phyloP scores from a whole-genome alignment of 1,140 invertebrate species.

The Trichogramma pretiosum region DNA sequence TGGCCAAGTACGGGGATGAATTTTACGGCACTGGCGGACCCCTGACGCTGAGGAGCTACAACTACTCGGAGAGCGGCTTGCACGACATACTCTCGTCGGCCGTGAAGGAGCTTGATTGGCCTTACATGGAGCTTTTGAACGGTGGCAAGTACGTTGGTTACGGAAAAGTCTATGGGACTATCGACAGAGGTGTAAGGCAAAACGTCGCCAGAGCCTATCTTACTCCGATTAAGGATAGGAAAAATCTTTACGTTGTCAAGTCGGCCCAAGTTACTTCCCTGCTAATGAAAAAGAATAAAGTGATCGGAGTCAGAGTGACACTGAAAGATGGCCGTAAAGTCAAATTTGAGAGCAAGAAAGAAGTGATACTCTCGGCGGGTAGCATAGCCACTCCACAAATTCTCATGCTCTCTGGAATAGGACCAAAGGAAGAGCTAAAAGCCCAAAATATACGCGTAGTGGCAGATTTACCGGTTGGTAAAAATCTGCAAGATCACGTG shows the following conservation, averaged over 20 bases:
- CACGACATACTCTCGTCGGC: conserved; percentile 37
- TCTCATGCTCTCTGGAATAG: conserved; percentile 65
- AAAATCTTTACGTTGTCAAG: conserved; percentile 62
- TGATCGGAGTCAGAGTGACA: conserved; percentile 41
- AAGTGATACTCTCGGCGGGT: conserved; percentile 58
- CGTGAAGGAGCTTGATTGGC: conserved; percentile 38
- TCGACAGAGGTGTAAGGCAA: conserved; percentile 51
- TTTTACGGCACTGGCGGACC: conserved; percentile 32
- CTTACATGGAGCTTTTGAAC: conserved; percentile 33
- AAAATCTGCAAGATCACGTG: conserved; percentile 60
- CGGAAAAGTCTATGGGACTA: conserved; percentile 39
- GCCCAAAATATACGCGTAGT: conserved; percentile 48
- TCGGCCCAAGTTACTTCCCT: conserved; percentile 51
- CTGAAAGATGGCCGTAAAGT: conserved; percentile 34
- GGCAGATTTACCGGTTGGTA: conserved; percentile 53
- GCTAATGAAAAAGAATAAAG: conserved; percentile 44
- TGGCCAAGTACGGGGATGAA: conserved; percentile 24
- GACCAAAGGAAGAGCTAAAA: conserved; percentile 57
- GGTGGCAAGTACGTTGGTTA: conserved; percentile 45
- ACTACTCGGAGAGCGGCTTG: conserved; percentile 37
- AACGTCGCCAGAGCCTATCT: conserved; percentile 58
- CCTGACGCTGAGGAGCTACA: conserved; percentile 39
- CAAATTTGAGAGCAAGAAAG: conserved; percentile 46
- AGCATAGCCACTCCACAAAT: conserved; percentile 52
- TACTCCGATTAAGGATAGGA: conserved; percentile 46